A percentile compares a stretch with the other conserved stretches of the same genome.
These are phyloP conservation scores for Atta colombica DNA, from an alignment of 1,140 invertebrate species.

Conservation along the genomic window DNA sequence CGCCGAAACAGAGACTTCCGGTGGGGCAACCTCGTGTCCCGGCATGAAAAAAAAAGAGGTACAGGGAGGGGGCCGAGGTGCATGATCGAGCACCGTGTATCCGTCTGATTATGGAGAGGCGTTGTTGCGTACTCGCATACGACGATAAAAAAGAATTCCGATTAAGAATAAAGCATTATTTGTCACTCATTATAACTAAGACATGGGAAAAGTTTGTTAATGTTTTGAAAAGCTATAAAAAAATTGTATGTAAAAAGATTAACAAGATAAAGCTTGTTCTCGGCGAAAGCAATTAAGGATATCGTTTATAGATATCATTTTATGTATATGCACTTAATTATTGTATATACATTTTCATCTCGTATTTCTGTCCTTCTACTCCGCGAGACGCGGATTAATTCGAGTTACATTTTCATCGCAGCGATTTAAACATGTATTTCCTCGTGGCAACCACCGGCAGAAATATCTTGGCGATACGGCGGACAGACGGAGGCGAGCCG, in stretches of 20 bases:
- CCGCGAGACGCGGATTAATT: conserved; percentile 1
- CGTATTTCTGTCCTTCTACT: neutral
- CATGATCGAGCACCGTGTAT: conserved; percentile 25
- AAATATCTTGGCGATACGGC: conserved; percentile 42
- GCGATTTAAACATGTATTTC: conserved; percentile 32
- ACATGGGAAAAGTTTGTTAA: neutral
- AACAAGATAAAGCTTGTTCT: too few species aligned
- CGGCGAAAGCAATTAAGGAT: too few species aligned
- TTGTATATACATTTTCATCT: neutral
- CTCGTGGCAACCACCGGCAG: conserved; percentile 60
- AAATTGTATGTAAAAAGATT: neutral
- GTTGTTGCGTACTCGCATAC: neutral
- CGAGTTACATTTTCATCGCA: conserved; percentile 32
- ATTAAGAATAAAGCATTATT: neutral
- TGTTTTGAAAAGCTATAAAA: neutral
- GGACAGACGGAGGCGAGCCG: conserved; percentile 36
- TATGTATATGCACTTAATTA: too few species aligned
- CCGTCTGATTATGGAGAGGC: neutral
- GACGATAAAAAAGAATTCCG: neutral
- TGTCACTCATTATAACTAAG: neutral
- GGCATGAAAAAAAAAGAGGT: neutral
- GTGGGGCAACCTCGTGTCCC: conserved; percentile 10
- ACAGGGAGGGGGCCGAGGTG: neutral
- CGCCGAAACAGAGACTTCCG: conserved; percentile 65
- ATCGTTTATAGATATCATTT: too few species aligned